Evolutionary conservation across 2,888 invertebrate species (phyloP).

Genomic region (Spicauda simplicius): DNA sequence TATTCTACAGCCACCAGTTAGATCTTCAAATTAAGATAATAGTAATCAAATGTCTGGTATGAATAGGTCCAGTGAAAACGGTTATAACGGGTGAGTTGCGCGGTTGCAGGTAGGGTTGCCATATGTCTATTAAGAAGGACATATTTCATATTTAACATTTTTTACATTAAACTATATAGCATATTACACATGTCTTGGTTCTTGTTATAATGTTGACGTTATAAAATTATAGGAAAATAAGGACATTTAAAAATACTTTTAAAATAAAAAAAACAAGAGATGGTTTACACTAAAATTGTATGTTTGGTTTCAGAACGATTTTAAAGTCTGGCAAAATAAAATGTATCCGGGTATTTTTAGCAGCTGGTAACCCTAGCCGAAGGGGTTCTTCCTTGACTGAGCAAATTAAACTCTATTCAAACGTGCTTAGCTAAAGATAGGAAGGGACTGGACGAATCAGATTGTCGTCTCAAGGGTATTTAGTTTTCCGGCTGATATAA

Average conservation of each 20-base stretch:
- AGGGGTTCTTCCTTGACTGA: constrained; percentile 49
- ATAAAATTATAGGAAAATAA: background rate
- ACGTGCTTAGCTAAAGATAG: constrained; percentile 39
- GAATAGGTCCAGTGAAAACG: constrained; percentile 18
- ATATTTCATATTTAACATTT: background rate
- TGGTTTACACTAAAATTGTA: too few relatives aligned
- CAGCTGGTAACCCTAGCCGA: background rate
- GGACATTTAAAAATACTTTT: too few relatives aligned
- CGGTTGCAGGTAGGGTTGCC: constrained; percentile 6
- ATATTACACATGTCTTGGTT: too few relatives aligned
- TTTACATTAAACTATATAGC: too few relatives aligned
- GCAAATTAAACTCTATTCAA: constrained; percentile 40
- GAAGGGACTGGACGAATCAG: constrained; percentile 45
- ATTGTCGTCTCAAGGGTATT: constrained; percentile 32
- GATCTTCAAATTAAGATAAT: constrained; percentile 18
- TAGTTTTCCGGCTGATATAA: constrained; percentile 29
- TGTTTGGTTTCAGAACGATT: too few relatives aligned
- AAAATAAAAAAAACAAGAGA: too few relatives aligned
- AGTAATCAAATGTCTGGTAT: constrained; percentile 16
- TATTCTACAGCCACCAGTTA: background rate
- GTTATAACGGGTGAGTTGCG: constrained; percentile 8
- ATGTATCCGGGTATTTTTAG: background rate
- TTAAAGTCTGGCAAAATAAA: too few relatives aligned
- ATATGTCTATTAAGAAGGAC: background rate
- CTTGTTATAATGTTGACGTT: too few relatives aligned